These are phyloP conservation scores for Styela plicata DNA, from an alignment of 23 tunicate species.

Conservation along the genomic window DNA sequence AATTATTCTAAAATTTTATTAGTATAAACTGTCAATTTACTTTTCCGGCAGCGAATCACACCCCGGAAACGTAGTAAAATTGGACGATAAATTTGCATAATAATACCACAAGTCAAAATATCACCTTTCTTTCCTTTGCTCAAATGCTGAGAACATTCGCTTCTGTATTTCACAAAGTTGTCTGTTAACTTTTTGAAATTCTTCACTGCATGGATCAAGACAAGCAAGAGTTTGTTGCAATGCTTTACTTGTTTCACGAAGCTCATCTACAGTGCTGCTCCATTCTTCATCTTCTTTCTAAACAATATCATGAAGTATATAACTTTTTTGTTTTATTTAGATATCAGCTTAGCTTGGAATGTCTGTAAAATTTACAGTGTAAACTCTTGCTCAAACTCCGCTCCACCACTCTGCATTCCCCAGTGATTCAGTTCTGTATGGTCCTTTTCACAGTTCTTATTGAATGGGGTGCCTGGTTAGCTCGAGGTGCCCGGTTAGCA, in stretches of 20 bases:
- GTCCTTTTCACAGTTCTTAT: too few species aligned
- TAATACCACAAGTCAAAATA: too few species aligned
- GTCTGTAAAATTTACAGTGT: neutral
- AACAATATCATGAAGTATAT: neutral
- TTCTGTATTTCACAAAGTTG: conserved; percentile 68
- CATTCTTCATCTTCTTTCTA: conserved; percentile 76
- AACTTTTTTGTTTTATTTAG: neutral
- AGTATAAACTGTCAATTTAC: too few species aligned
- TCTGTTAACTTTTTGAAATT: conserved; percentile 34
- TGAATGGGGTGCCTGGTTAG: too few species aligned
- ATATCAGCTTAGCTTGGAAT: neutral
- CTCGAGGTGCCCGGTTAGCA: too few species aligned
- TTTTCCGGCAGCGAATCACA: too few species aligned
- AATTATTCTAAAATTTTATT: too few species aligned
- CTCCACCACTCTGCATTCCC: too few species aligned
- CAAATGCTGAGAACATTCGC: conserved; percentile 62
- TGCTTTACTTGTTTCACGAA: conserved; percentile 60
- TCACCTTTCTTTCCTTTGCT: conserved; percentile 75
- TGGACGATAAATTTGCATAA: too few species aligned
- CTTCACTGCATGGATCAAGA: conserved; percentile 19
- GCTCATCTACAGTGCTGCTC: conserved; percentile 43
- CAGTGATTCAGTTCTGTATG: too few species aligned
- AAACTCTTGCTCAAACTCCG: too few species aligned
- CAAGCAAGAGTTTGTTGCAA: conserved; percentile 38
- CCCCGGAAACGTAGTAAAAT: too few species aligned